Evolutionary conservation across 37 sponge, comb jelly and placozoan genomes (phyloP), one percentile per base, ranked within the genome.

Genomic region (Cliona cf. orientalis): DNA sequence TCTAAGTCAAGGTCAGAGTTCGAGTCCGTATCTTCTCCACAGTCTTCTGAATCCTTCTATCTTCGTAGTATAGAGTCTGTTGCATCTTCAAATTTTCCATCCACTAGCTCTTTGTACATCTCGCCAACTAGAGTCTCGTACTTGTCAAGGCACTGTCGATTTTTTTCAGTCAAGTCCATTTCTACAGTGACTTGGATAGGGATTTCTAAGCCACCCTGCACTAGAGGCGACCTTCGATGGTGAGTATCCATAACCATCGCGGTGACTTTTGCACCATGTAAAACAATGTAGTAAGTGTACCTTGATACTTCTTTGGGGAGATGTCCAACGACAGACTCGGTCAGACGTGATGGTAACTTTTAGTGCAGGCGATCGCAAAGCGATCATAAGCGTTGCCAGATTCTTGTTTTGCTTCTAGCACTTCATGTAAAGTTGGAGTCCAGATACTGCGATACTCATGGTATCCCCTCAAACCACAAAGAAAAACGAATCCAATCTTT

Each of bases 381-480:
- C 69, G 76, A 55, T 82, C 83, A 32, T 73, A 39, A 5, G 19
- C 2, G 59, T 84, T 84, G 69, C 46, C 35, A n/a, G 28, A n/a
- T 61, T 84, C 84, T 9, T 65, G 76, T 25, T 25, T 23, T 34
- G 43, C 69, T 32, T 3, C 2, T 21, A 84, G 60, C 28, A 64
- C 59, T 75, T 84, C 76, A 74, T 75, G 23, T 29, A 63, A 2
- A 2, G n/a, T 36, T 25, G 84, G 84, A 34, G 3, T 67, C 86
- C 78, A 85, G 1, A 66, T 38, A 17, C 19, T 25, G 9, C 67
- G 56, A 49, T 76, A 85, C 42, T 66, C 78, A 46, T 85, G 86
- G 45, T 76, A 85, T 3, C 86, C 71, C 76, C 86, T 85, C 22
- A 77, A 72, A 32, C 86, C 77, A 69, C 78, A 85, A 6, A 37